Evolutionary conservation across 2,797 vertebrate genomes (phyloP).

Genomic region (Acipenser oxyrinchus): DNA sequence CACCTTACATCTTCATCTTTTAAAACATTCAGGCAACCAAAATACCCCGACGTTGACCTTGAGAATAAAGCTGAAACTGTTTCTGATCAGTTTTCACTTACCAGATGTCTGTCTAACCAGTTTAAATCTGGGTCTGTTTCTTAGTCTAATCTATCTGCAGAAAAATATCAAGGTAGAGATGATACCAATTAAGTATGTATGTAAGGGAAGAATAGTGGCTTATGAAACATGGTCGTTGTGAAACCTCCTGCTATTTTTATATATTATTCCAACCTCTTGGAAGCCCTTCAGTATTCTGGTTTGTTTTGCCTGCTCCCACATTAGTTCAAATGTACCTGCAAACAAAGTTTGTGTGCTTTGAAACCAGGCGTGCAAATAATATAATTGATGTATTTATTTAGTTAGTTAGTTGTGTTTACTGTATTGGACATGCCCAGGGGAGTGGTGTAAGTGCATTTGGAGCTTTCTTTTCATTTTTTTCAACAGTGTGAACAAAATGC

Average conservation of each 20-base stretch:
- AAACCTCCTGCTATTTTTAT: conserved; percentile 58
- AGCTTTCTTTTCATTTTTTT: no score
- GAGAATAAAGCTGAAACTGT: conserved; percentile 42
- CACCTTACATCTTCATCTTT: conserved; percentile 39
- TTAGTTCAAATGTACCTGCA: no score
- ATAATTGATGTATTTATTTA: no score
- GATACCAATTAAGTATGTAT: conserved; percentile 30
- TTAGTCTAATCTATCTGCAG: conserved; percentile 24
- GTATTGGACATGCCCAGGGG: no score
- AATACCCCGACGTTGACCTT: conserved; percentile 41
- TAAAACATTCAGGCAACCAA: conserved; percentile 40
- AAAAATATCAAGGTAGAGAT: conserved; percentile 36
- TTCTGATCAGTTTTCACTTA: conserved; percentile 40
- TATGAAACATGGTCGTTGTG: conserved; percentile 27
- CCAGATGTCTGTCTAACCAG: conserved; percentile 29
- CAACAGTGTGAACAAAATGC: no score
- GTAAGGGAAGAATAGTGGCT: conserved; percentile 53
- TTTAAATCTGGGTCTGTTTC: conserved; percentile 35
- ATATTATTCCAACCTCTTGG: conserved; percentile 42
- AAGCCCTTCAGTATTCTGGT: no score
- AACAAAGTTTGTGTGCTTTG: no score
- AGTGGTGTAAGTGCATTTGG: no score
- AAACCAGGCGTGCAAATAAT: no score
- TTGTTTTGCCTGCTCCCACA: no score
- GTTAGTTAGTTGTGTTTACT: no score